Conservation (phyloP, 2,888 invertebrate species). For the Liopterus haemorrhoidalis region DNA sequence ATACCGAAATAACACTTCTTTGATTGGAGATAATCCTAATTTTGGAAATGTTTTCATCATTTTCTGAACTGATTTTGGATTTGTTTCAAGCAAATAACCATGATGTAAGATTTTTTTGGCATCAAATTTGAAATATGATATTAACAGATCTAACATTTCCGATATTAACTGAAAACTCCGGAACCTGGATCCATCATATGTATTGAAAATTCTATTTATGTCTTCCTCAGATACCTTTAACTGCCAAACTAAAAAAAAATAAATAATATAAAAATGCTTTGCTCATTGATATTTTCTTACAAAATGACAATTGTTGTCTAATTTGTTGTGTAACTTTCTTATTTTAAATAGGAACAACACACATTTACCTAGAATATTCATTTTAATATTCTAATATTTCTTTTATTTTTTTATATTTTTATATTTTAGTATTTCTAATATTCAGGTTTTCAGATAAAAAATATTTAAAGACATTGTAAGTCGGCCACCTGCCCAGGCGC, state of each 20-base stretch:
- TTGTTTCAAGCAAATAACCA: constrained; percentile 17
- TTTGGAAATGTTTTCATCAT: constrained; percentile 5
- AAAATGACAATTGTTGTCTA: too few relatives aligned
- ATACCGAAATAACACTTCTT: constrained; percentile 15
- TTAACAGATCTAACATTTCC: constrained; percentile 16
- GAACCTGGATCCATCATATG: constrained; percentile 16
- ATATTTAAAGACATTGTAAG: too few relatives aligned
- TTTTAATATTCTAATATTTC: too few relatives aligned
- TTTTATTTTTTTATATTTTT: too few relatives aligned
- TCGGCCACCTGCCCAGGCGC: too few relatives aligned
- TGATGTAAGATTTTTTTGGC: constrained; percentile 12
- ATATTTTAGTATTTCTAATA: too few relatives aligned
- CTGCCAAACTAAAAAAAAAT: constrained; percentile 12
- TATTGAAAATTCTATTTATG: constrained; percentile 11
- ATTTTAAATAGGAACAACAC: too few relatives aligned
- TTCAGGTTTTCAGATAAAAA: too few relatives aligned
- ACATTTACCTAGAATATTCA: too few relatives aligned
- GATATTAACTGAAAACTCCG: constrained; percentile 17
- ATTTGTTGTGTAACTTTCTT: too few relatives aligned
- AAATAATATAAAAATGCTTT: too few relatives aligned
- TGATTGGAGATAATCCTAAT: constrained; percentile 12
- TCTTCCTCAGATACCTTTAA: neutral
- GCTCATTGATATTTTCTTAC: too few relatives aligned
- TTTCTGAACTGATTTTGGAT: constrained; percentile 2
- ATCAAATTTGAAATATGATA: constrained; percentile 8